phyloP scores from a whole-genome alignment of 2,888 invertebrate genomes.

The Oxystoma pomonae region DNA sequence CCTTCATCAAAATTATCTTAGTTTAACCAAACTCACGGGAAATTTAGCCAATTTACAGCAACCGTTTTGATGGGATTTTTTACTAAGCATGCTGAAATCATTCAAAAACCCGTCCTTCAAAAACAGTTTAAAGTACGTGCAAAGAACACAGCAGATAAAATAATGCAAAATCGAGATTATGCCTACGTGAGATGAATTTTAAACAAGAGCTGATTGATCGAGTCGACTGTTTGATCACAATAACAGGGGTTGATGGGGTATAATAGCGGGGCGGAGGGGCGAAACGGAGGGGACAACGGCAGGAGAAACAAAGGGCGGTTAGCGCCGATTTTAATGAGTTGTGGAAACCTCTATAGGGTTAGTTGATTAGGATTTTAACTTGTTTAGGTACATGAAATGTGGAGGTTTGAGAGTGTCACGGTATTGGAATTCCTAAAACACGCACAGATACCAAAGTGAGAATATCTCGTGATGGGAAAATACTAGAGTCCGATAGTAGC shows the following conservation, averaged over 20 bases:
- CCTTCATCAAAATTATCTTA: too few relatives aligned
- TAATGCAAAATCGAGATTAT: slow-evolving; percentile 49
- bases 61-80: too few relatives aligned
- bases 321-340: neutral
- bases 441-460: too few relatives aligned
- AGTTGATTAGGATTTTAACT: neutral
- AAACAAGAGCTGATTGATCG: slow-evolving; percentile 40
- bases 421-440: too few relatives aligned
- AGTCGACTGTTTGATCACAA: slow-evolving; percentile 34
- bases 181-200: slow-evolving; percentile 48
- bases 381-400: neutral
- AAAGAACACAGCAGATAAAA: slow-evolving; percentile 40
- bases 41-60: too few relatives aligned
- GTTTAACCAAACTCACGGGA: too few relatives aligned
- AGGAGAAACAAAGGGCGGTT: neutral
- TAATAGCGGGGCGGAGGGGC: neutral
- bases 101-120: too few relatives aligned
- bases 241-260: slow-evolving; percentile 24
- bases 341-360: neutral
- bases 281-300: neutral
- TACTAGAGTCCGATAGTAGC: too few relatives aligned
- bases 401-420: too few relatives aligned
- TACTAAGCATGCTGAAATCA: too few relatives aligned
- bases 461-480: too few relatives aligned
- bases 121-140: too few relatives aligned